Base-by-base conservation (phyloP, 2,113 vertebrate species). In the Petromus typicus region DNA sequence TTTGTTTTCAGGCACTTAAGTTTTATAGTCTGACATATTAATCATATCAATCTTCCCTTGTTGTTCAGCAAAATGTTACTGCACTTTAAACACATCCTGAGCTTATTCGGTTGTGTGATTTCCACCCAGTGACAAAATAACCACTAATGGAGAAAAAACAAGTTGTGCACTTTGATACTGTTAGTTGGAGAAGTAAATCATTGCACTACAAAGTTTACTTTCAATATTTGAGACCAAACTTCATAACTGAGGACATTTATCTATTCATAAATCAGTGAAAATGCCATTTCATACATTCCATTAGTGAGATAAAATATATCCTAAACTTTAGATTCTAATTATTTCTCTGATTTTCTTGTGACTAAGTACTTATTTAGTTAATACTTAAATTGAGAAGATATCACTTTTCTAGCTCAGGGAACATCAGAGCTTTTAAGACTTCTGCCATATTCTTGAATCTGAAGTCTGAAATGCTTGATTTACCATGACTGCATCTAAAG, bases 401-500 rank as follows among this genome's bases (percentile, higher is more conserved):
- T 12, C 75, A 20, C 12, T 71, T 54, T 92, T 90, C 9, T 69
- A 45, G 92, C 37, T 63, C 10, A 40, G 1, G 18, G 34, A 80
- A 83, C 57, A 67, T 0, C 9, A 69, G 11, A 67, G 23, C 14
- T 90, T 91, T 89, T 54, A 71, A 87, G 20, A 69, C 1, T 32
- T 37, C 25, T 87, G 22, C 16, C 34, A 45, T 56, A 32, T 69
- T 63, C 54, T 83, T 64, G 37, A 89, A 81, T 5, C 75, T 73
- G 25, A 43, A 13, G 27, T 2, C 40, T 67, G 63, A 45, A 54
- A 32, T 43, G 16, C 30, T 56, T 94, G n/a, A 81, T 66, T 94
- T 91, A 86, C 66, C 78, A 61, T 61, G 30, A 43, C n/a, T 92
- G 27, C 12, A 64, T 92, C 59, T 51, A 66, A 86, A 79, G 13